Percentiles rank a stretch among this genome's conserved stretches.
phyloP scores from a whole-genome alignment of 1,140 invertebrate species.

The Drosophila serrata region DNA sequence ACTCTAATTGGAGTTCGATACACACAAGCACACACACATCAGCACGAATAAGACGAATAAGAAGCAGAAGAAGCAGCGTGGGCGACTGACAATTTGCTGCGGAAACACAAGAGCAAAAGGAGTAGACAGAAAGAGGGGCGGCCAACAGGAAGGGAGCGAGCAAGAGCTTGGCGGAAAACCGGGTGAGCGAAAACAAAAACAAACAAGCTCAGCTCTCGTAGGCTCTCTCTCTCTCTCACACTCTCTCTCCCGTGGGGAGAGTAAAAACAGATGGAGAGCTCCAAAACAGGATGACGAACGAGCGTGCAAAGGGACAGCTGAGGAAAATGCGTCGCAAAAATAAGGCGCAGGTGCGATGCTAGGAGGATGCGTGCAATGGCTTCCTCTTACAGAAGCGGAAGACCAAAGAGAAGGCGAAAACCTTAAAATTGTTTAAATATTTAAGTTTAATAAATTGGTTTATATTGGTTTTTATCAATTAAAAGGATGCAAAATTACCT shows the following conservation, averaged over 20 bases:
- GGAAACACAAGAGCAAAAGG: conserved; percentile 17
- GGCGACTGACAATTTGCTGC: conserved; percentile 40
- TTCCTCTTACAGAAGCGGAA: conserved; percentile 5
- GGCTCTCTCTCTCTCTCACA: background rate
- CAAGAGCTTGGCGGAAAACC: conserved; percentile 51
- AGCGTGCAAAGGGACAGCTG: conserved; percentile 45
- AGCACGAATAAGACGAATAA: background rate
- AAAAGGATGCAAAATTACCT: background rate
- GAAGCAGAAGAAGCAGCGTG: conserved; percentile 40
- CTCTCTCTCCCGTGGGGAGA: conserved; percentile 2
- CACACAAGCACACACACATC: conserved; percentile 13
- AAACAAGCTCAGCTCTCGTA: conserved; percentile 33
- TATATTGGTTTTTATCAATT: background rate
- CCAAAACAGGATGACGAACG: conserved; percentile 59
- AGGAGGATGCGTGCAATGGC: conserved; percentile 19
- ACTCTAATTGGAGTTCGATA: conserved; percentile 54
- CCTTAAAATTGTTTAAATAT: background rate
- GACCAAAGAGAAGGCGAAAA: background rate
- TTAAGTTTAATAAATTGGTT: background rate
- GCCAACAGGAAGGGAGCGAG: conserved; percentile 4
- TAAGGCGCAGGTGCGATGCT: conserved; percentile 72
- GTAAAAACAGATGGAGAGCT: conserved; percentile 4
- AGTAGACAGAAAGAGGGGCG: background rate
- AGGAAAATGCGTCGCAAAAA: conserved; percentile 77
- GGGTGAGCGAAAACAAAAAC: conserved; percentile 65